phyloP scores from a whole-genome alignment of 2,113 vertebrate species.

The Uria lomvia region DNA sequence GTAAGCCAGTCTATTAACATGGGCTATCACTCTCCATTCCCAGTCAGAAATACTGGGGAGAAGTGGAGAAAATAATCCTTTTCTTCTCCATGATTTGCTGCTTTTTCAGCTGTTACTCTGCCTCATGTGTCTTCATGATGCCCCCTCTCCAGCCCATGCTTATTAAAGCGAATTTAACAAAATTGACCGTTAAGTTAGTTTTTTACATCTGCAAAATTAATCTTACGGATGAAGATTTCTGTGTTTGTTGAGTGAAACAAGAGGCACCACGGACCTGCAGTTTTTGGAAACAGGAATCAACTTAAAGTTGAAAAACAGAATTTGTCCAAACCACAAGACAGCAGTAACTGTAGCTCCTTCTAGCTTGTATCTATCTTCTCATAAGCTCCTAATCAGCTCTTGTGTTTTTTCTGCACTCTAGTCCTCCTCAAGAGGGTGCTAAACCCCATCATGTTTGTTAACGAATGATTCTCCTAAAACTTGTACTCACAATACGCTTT shows the following conservation, averaged over 20 bases:
- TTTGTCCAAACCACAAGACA: neutral
- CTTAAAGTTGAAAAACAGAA: neutral
- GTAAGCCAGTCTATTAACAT: neutral
- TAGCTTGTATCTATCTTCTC: neutral
- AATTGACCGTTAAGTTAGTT: neutral
- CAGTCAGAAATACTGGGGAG: neutral
- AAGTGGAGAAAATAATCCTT: neutral
- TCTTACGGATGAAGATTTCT: neutral
- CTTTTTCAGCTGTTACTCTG: neutral
- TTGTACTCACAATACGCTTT: neutral
- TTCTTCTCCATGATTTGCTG: neutral
- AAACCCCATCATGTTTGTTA: neutral
- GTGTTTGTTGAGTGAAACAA: neutral
- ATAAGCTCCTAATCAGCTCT: neutral
- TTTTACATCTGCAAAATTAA: neutral
- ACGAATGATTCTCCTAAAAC: neutral
- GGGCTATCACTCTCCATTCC: neutral
- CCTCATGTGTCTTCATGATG: neutral
- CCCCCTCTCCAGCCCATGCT: neutral
- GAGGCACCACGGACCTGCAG: neutral
- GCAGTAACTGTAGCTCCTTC: neutral
- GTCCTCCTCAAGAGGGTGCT: neutral
- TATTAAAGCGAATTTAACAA: neutral
- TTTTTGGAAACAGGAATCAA: neutral
- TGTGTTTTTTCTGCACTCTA: neutral